Evolutionary conservation across 2,113 vertebrate species (phyloP), one percentile per base, ranked within the genome.

Genomic region (Pelodiscus sinensis): DNA sequence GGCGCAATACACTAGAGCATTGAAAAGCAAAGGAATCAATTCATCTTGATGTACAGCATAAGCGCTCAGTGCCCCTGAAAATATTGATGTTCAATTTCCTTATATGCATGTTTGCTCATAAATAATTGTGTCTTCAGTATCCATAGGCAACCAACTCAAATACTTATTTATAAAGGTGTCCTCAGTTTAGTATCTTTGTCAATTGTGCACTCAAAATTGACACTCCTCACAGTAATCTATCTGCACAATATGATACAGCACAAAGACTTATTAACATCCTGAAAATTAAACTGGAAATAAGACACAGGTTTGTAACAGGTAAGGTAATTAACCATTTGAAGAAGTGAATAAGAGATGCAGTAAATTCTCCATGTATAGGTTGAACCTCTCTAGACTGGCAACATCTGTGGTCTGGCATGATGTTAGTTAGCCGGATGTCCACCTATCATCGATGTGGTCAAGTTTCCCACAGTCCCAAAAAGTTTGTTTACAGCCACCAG

Each of bases 11-110:
- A 88, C 79, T 62, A 51, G 13, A 85, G 50, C 2, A 8, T 51
- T 85, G 77, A 92, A 95, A 96, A 90, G 86, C 24, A 77, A 93
- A 80, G 38, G 12, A 50, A 77, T 14, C 6, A 24, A 50, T 77
- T 77, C 10, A 25, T 77, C 10, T 50, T 25, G 38, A 50, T 12
- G 3, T 50, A 15, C 38, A 15, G 24, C 5, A 3, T 50, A 77
- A 77, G 11, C 38, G 38, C 22, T 35, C 35, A 14, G 35, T 44
- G 38, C 22, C 10, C 35, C 5, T 50, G 24, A 77, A 77, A 77
- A 77, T 77, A 50, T 38, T 15, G 21, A 10, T 50, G 22, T 77
- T 50, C 73, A 24, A 25, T 50, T 77, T 77, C 22, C 24, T 77
- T 77, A 19, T 44, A 3, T 25, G 73, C 35, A 77, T 24, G 12